A percentile compares a stretch with the other conserved stretches of the same genome.
phyloP scores from a whole-genome alignment of 1,140 invertebrate genomes.

The Rhopalosiphum padi region DNA sequence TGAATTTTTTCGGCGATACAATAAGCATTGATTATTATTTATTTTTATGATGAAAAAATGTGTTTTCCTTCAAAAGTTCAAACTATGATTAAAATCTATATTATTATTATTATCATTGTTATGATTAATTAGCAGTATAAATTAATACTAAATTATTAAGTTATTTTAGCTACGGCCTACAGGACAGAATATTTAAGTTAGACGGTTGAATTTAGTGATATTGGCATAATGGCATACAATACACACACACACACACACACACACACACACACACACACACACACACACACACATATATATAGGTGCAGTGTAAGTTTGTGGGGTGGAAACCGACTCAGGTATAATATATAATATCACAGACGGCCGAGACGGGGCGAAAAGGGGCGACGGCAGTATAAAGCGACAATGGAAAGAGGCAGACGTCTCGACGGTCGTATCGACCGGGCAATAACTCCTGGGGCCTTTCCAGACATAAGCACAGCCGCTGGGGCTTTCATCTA shows the following conservation, averaged over 20 bases:
- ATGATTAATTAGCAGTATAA: neutral
- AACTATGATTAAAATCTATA: neutral
- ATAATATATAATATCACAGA: constrained; percentile 25
- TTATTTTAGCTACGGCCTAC: neutral
- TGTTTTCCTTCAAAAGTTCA: neutral
- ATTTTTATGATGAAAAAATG: neutral
- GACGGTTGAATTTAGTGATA: neutral
- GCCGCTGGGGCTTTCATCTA: neutral
- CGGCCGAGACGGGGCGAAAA: neutral
- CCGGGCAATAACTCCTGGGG: constrained; percentile 30
- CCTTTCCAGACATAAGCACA: constrained; percentile 19
- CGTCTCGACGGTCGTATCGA: constrained; percentile 42
- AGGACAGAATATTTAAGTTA: too few relatives aligned
- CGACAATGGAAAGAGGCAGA: constrained; percentile 29
- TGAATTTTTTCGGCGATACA: neutral
- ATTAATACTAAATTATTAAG: neutral
- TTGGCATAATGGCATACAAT: neutral
- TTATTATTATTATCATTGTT: neutral
- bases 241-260: too few relatives aligned
- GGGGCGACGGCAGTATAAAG: neutral
- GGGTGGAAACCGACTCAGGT: neutral
- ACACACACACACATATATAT: neutral
- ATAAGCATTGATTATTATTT: neutral
- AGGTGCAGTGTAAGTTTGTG: neutral
- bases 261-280: neutral